A percentile compares a stretch with the other conserved stretches of the same genome.
Evolutionary conservation across 2,888 invertebrate genomes (phyloP).

Genomic region (Meandrusa payeni): DNA sequence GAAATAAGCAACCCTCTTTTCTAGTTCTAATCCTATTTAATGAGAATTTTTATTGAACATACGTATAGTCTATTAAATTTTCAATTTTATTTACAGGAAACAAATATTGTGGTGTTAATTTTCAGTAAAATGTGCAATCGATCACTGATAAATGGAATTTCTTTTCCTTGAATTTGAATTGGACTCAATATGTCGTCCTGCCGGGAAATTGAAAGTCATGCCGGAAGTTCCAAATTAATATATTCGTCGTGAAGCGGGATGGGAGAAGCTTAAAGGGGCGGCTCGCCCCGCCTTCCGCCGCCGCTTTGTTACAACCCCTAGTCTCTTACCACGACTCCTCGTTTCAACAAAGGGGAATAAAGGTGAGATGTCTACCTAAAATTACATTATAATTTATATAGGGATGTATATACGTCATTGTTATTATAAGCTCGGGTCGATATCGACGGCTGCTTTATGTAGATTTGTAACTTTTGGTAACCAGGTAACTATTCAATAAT

Average conservation of each 20-base stretch:
- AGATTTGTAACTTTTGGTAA: no score
- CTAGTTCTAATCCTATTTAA: no score
- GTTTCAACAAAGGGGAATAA: conserved; percentile 37
- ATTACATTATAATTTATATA: neutral
- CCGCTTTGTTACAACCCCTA: conserved; percentile 37
- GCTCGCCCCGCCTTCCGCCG: conserved; percentile 41
- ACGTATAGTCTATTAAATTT: no score
- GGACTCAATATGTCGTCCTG: conserved; percentile 16
- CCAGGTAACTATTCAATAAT: no score
- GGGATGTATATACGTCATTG: neutral
- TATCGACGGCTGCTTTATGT: no score
- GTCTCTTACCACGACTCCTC: conserved; percentile 36
- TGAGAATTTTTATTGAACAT: no score
- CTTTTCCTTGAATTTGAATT: conserved; percentile 3
- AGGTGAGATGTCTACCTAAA: conserved; percentile 18
- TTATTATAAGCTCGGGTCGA: conserved; percentile 3
- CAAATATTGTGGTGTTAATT: no score
- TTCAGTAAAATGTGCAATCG: no score
- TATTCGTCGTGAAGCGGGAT: conserved; percentile 48
- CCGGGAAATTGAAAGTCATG: conserved; percentile 30
- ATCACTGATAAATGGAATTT: conserved; percentile 7
- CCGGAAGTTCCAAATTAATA: conserved; percentile 60
- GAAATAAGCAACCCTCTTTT: no score
- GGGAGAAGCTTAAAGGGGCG: conserved; percentile 46
- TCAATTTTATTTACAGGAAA: no score